Percentiles rank a stretch among this genome's conserved stretches.
These are phyloP conservation scores for Cerceris ruficornis DNA, from an alignment of 2,888 invertebrate genomes.

Conservation along the genomic window DNA sequence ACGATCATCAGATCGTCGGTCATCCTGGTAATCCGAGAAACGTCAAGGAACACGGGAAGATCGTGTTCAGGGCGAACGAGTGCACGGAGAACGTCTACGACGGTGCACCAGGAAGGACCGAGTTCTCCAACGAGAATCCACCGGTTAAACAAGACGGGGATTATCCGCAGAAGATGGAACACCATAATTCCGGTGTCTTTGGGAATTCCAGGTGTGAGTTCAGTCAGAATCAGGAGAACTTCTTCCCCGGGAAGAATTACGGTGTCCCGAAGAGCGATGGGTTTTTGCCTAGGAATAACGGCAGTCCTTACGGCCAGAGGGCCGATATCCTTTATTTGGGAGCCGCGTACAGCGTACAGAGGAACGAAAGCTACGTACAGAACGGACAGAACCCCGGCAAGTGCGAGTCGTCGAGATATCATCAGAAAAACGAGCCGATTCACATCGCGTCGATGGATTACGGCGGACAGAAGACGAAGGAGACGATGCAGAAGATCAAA, in stretches of 20 bases:
- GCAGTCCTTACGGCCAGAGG: constrained; percentile 54
- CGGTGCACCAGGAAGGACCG: constrained; percentile 28
- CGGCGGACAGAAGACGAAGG: constrained; percentile 63
- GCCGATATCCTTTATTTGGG: constrained; percentile 64
- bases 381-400: constrained; percentile 37
- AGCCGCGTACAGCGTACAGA: constrained; percentile 53
- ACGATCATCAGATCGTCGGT: constrained; percentile 41
- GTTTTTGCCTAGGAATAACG: constrained; percentile 54
- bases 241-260: constrained; percentile 58
- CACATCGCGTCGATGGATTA: constrained; percentile 54
- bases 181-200: constrained; percentile 31
- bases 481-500: constrained; percentile 71
- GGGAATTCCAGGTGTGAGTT: constrained; percentile 57
- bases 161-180: constrained; percentile 49
- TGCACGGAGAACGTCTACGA: constrained; percentile 65
- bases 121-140: constrained; percentile 32
- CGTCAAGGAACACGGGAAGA: constrained; percentile 64
- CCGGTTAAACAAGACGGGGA: constrained; percentile 37
- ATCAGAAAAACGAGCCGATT: constrained; percentile 42
- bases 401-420: constrained; percentile 60
- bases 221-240: constrained; percentile 51
- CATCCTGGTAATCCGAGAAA: constrained; percentile 40
- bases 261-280: constrained; percentile 55
- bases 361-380: constrained; percentile 48
- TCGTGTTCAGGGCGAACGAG: constrained; percentile 63